Base-by-base conservation (phyloP, 2,888 invertebrate species). In the Panorpa germanica region DNA sequence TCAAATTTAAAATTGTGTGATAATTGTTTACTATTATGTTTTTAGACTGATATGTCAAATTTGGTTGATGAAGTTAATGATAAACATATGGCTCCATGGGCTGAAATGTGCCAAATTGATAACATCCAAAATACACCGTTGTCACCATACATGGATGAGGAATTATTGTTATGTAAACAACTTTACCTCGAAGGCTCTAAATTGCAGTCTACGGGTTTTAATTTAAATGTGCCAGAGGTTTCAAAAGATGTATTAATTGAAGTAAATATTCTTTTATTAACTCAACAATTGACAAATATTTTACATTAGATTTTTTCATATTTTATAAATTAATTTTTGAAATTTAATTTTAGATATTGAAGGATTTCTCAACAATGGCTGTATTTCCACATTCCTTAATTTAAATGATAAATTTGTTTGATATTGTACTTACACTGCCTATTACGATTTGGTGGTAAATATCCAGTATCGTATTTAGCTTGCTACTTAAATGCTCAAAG, bases 71-170 rank as follows among this genome's bases (percentile, higher is more conserved):
- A 90, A 45, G 83, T 85, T 1, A 91, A 91, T 51, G 90, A 91
- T 53, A 88, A 88, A 49, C 91, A 91, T 51, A 66, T 90, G 57
- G 70, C 68, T 1, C 86, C 88, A 11, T 91, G 91, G 91, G 86
- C 86, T 1, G 77, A 78, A 46, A 69, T 81, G 16, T 90, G 90
- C 48, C 64, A 71, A 37, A 57, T 59, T 37, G 73, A 81, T 50
- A 60, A 63, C 25, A 69, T 90, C 16, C 56, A 62, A 37, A 88
- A 86, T 57, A 81, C 88, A 12, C 90, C 90, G 2, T 60, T 91
- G 2, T 82, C 83, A 35, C 90, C 91, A 1, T 82, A 78, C 46
- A 74, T 90, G 47, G 77, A 80, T 41, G 68, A 72, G 39, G 86
- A 90, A 47, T 60, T 80, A 41, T 61, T 91, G 37, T 69, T 76